Evolutionary conservation across 2,113 vertebrate species (phyloP).

Genomic region (Gymnorhina tibicen): DNA sequence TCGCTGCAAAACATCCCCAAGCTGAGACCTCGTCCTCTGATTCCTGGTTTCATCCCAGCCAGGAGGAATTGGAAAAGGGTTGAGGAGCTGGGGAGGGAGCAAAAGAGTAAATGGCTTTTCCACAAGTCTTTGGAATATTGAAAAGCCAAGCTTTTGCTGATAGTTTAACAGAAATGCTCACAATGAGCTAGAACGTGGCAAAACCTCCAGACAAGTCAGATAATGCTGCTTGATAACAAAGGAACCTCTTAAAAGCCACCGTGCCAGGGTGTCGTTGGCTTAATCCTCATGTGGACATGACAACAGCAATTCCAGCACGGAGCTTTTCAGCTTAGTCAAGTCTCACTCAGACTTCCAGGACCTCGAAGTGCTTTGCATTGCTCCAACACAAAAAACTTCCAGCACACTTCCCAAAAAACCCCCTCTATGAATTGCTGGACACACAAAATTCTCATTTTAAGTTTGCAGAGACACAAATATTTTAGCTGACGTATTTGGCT

Average conservation of each 20-base stretch:
- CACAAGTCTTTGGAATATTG: background rate
- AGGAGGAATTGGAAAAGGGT: background rate
- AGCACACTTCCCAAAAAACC: rapidly evolving
- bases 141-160: rapidly evolving
- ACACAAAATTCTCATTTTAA: background rate
- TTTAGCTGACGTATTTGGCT: background rate
- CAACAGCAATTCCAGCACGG: background rate
- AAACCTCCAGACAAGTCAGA: background rate
- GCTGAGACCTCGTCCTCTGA: background rate
- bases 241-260: background rate
- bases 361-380: background rate
- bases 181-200: background rate
- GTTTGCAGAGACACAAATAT: background rate
- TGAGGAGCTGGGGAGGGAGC: background rate
- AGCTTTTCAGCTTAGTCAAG: background rate
- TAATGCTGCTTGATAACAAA: background rate
- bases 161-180: background rate
- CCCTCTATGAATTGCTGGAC: background rate
- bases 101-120: background rate
- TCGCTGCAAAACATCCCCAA: background rate
- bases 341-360: background rate
- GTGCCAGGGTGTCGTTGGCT: background rate
- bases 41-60: background rate
- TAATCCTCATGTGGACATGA: background rate
- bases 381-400: background rate